Evolutionary conservation across 2,113 vertebrate genomes (phyloP).

Genomic region (Leptobrachium ailaonicum): DNA sequence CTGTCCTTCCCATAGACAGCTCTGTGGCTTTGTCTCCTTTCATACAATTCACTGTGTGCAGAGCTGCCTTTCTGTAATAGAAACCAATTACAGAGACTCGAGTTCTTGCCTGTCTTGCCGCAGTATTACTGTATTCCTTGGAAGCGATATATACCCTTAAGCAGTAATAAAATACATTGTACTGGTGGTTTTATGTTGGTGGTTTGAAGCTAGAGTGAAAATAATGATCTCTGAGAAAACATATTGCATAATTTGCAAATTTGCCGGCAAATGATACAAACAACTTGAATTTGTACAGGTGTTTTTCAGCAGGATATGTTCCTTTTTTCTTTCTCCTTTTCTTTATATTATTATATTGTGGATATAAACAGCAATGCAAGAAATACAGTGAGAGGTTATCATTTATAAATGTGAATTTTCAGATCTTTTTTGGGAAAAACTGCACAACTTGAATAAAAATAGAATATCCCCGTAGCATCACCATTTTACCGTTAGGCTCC

Average conservation of each 20-base stretch:
- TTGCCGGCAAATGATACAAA: too few relatives aligned
- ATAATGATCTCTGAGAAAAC: background rate
- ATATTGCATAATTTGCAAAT: background rate
- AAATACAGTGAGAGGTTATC: too few relatives aligned
- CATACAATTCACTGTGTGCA: slow-evolving; percentile 43
- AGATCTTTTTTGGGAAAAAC: too few relatives aligned
- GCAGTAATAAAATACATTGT: slow-evolving; percentile 14
- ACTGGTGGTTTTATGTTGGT: background rate
- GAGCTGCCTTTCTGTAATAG: slow-evolving; percentile 42
- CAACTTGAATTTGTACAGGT: too few relatives aligned
- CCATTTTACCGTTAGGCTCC: too few relatives aligned
- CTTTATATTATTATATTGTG: too few relatives aligned
- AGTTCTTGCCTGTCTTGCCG: slow-evolving; percentile 34
- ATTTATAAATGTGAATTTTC: too few relatives aligned
- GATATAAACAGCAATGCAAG: too few relatives aligned
- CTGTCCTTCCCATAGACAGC: slow-evolving; percentile 45
- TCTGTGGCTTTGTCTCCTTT: slow-evolving; percentile 45
- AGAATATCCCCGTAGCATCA: too few relatives aligned
- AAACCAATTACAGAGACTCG: slow-evolving; percentile 43
- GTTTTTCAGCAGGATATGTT: too few relatives aligned
- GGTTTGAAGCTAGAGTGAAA: background rate
- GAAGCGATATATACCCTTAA: slow-evolving; percentile 33
- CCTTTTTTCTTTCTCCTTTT: too few relatives aligned
- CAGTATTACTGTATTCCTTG: slow-evolving; percentile 29
- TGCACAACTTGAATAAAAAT: too few relatives aligned